A percentile compares a stretch with the other conserved stretches of the same genome.
These are phyloP conservation scores for Taeniopygia guttata DNA, from an alignment of 2,797 vertebrate species.

Conservation along the genomic window DNA sequence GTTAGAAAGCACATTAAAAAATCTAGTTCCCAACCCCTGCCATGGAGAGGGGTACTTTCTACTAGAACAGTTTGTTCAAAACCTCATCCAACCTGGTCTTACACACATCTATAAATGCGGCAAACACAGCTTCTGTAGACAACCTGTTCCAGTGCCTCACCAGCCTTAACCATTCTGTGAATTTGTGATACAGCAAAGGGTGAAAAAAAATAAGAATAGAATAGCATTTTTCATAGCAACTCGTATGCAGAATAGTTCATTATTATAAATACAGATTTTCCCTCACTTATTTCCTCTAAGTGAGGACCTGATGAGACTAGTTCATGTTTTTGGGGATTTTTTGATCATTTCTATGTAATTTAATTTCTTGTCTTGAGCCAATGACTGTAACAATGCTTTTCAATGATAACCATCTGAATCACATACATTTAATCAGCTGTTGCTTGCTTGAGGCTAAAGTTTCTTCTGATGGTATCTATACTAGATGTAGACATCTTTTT, in stretches of 20 bases:
- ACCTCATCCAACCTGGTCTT: background rate
- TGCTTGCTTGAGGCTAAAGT: background rate
- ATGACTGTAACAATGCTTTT: background rate
- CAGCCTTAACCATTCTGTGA: background rate
- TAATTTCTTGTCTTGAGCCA: background rate
- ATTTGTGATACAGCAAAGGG: background rate
- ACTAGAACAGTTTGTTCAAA: background rate
- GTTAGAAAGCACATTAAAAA: background rate
- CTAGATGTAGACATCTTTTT: background rate
- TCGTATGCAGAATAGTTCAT: background rate
- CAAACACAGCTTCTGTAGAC: background rate
- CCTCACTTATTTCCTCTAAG: background rate
- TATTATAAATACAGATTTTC: background rate
- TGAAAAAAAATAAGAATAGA: background rate
- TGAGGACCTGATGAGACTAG: background rate
- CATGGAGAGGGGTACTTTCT: background rate
- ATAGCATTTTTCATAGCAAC: background rate
- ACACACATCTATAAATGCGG: background rate
- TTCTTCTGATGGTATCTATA: background rate
- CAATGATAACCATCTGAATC: background rate
- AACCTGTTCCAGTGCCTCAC: background rate
- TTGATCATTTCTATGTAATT: background rate
- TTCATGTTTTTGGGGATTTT: background rate
- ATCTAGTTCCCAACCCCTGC: background rate
- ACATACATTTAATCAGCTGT: background rate